Evolutionary conservation across 2,113 vertebrate species (phyloP).

Genomic region (Rhynchopsitta pachyrhyncha): DNA sequence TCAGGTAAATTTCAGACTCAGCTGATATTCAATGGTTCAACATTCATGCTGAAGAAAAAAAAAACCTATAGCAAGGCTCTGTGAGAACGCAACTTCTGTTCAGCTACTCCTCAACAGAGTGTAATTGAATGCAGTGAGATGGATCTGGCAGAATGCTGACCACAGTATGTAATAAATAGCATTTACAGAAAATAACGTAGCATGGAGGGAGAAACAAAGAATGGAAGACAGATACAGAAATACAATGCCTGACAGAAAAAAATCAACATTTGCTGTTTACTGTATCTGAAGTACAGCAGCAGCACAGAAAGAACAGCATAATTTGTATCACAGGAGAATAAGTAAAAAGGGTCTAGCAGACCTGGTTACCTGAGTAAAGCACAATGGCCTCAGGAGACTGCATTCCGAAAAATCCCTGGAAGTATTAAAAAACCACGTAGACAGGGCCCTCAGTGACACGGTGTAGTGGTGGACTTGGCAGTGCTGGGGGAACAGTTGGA

Average conservation of each 20-base stretch:
- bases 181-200: neutral
- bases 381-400: neutral
- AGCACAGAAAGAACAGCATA: neutral
- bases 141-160: slow-evolving; percentile 46
- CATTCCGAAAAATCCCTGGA: neutral
- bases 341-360: neutral
- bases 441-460: neutral
- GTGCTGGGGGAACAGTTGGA: neutral
- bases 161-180: neutral
- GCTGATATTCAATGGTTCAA: slow-evolving; percentile 57
- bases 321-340: neutral
- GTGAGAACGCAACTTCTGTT: slow-evolving; percentile 11
- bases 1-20: slow-evolving; percentile 68
- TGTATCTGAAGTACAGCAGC: neutral
- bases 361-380: neutral
- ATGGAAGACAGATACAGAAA: neutral
- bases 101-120: neutral
- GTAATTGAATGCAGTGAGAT: slow-evolving; percentile 39
- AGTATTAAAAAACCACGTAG: neutral
- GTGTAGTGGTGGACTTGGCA: neutral
- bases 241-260: neutral
- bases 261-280: neutral
- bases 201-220: neutral
- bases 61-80: neutral
- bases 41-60: slow-evolving; percentile 26